phyloP scores from a whole-genome alignment of 2,113 vertebrate species.

The Zosterops hypoxanthus region DNA sequence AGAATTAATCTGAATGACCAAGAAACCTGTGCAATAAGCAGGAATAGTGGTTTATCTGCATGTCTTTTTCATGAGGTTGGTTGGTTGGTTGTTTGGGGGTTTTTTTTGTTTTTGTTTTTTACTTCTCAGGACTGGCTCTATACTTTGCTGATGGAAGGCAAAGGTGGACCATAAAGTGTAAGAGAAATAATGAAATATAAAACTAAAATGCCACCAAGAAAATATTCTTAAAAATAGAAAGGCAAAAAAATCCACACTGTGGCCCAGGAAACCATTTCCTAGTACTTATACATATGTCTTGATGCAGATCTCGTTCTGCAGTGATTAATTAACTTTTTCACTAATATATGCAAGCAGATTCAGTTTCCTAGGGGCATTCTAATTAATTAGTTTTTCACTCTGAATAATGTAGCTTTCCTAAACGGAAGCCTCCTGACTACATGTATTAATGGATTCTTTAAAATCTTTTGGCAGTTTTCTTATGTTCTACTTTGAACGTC shows the following conservation, averaged over 20 bases:
- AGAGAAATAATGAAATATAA: background rate
- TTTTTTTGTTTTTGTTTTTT: background rate
- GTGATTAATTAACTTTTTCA: slow-evolving; percentile 81
- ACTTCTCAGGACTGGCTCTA: background rate
- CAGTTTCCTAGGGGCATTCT: slow-evolving; percentile 72
- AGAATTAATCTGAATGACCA: background rate
- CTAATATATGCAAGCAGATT: slow-evolving; percentile 74
- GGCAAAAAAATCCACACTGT: background rate
- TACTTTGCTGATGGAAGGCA: background rate
- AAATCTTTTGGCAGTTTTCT: slow-evolving; percentile 72
- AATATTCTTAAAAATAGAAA: background rate
- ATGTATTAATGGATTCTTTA: slow-evolving; percentile 71
- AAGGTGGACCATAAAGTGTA: background rate
- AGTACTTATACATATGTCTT: slow-evolving; percentile 19
- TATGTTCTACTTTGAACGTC: slow-evolving; percentile 65
- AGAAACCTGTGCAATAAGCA: background rate
- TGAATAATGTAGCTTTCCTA: slow-evolving; percentile 76
- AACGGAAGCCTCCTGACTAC: slow-evolving; percentile 70
- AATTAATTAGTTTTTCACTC: slow-evolving; percentile 80
- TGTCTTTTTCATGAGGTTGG: background rate
- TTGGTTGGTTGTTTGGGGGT: too few species aligned
- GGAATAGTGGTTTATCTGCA: background rate
- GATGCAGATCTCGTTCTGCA: slow-evolving; percentile 63
- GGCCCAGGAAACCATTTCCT: background rate
- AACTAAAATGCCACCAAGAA: background rate